Base-by-base conservation (phyloP, 1,140 invertebrate genomes). In the Tribolium castaneum region DNA sequence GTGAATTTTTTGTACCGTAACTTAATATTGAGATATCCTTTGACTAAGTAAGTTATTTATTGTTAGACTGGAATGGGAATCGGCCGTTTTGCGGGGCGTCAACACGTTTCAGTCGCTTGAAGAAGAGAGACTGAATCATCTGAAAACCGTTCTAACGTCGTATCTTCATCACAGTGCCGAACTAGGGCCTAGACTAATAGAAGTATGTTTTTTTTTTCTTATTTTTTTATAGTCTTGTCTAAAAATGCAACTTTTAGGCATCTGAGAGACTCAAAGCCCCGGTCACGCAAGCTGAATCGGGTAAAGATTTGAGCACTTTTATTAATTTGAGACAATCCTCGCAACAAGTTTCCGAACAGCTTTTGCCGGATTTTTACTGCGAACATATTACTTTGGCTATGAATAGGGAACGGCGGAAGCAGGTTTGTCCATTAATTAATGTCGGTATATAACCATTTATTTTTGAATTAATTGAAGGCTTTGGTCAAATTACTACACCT, bases 361-460 rank as follows among this genome's bases (percentile, higher is more conserved):
- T 97, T 22, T 87, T 98, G 39, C 95, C 97, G 0, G 96, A 98
- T 86, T 98, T 97, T 88, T 98, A 97, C 87, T 96, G 96, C 77
- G 97, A 99, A 87, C 96, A 98, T 87, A 92, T 95, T 70, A 96
- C 95, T 1, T 91, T 98, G 79, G 94, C 94, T 9, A 98, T 99
- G 97, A 97, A 98, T 85, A 90, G 92, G 70, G 97, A 98, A 83
- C 87, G 97, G 62, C 89, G 97, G 82, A 96, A 95, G 88, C 92
- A 95, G 86, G 92, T 92, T 85, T 78, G 80, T 80, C 5, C 71
- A 10, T 72, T 59, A 35, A 75, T 16, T 30, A 12, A 62, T 78
- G 70, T 75, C n/a, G n/a, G 70, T 77, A 59, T 73, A 50, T 59
- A 22, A 19, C 5, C 3, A 56, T 22, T 19, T 19, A 22, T 22